Conservation (phyloP, 2,888 invertebrate species). For the Drepanosiphum platanoidis region DNA sequence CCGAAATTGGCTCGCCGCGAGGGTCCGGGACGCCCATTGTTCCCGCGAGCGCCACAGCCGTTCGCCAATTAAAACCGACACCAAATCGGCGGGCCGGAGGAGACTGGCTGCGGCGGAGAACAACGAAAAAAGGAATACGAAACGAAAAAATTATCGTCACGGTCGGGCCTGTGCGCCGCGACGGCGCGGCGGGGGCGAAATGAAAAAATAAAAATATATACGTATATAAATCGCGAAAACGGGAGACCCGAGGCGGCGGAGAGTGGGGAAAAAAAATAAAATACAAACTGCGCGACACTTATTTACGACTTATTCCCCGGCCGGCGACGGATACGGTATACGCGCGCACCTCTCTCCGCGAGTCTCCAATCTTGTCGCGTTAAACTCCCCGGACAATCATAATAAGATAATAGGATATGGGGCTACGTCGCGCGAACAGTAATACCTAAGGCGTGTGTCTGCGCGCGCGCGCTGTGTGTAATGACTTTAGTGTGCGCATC, state of each 20-base stretch:
- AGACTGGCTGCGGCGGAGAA: background rate
- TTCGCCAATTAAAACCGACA: conserved; percentile 60
- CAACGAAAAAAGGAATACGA: background rate
- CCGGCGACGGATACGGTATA: conserved; percentile 60
- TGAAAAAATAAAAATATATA: background rate
- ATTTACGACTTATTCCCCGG: conserved; percentile 63
- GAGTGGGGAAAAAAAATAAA: background rate
- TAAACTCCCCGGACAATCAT: conserved; percentile 65
- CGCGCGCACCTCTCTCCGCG: background rate
- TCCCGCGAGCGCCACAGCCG: background rate
- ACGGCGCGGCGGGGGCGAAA: background rate
- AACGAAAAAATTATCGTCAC: conserved; percentile 2
- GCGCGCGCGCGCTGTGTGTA: background rate
- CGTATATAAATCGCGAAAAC: no score
- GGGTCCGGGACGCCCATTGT: conserved; percentile 43
- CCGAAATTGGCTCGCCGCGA: conserved; percentile 37
- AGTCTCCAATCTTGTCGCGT: conserved; percentile 60
- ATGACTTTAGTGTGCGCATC: conserved; percentile 56
- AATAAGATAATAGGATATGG: conserved; percentile 64
- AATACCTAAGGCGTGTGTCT: background rate
- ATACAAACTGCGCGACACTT: conserved; percentile 48
- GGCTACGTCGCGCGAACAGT: background rate
- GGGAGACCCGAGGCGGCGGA: background rate
- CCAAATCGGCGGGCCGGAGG: conserved; percentile 19
- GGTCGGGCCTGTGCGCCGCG: background rate